Evolutionary conservation across 2,797 vertebrate species (phyloP).

Genomic region (Salarias fasciatus): DNA sequence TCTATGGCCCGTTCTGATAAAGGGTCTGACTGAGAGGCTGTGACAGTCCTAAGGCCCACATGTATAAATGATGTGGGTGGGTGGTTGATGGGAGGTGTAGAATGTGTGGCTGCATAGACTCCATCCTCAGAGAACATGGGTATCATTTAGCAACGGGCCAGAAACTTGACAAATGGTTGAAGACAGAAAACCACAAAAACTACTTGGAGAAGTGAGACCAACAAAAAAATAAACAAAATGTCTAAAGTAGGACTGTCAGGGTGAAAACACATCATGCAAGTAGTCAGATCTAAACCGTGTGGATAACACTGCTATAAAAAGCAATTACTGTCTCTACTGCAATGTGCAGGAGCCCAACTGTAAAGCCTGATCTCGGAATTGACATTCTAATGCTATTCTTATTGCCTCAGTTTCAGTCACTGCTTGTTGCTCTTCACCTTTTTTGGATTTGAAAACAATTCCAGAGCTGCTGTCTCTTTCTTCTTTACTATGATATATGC

Average conservation of each 20-base stretch:
- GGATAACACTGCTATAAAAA: no score
- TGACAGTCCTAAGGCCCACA: constrained; percentile 80
- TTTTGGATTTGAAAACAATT: no score
- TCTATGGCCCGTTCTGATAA: constrained; percentile 74
- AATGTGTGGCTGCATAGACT: constrained; percentile 47
- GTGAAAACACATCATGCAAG: not conserved
- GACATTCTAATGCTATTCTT: no score
- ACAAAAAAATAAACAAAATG: not conserved
- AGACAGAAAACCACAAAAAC: constrained; percentile 21
- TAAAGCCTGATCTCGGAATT: no score
- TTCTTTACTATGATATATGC: no score
- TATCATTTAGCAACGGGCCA: constrained; percentile 25
- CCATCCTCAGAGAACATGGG: constrained; percentile 50
- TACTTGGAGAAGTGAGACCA: not conserved
- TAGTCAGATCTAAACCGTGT: not conserved
- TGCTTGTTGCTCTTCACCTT: no score
- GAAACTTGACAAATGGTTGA: constrained; percentile 31
- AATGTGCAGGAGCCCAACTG: no score
- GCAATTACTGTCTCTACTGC: no score
- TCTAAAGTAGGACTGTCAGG: not conserved
- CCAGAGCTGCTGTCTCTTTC: no score
- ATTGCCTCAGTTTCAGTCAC: no score
- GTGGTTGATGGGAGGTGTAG: constrained; percentile 38
- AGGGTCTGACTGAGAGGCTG: constrained; percentile 72
- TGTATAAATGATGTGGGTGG: constrained; percentile 77